phyloP scores from a whole-genome alignment of 1,140 invertebrate genomes.

The Drosophila lacteicornis region DNA sequence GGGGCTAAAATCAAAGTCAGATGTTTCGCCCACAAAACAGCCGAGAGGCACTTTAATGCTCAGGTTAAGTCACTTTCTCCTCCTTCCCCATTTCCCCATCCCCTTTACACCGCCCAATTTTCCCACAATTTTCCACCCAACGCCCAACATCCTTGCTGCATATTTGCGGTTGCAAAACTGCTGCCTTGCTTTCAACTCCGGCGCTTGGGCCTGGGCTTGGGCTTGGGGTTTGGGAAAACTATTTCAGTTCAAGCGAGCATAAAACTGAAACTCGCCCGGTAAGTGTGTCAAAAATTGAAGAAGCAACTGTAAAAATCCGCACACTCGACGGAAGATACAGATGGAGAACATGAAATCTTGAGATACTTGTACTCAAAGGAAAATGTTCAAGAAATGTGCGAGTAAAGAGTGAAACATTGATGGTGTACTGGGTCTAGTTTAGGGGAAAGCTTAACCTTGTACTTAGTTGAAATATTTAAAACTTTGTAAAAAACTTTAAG shows the following conservation, averaged over 20 bases:
- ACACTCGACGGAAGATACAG: conserved; percentile 33
- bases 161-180: conserved; percentile 74
- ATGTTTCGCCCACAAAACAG: conserved; percentile 47
- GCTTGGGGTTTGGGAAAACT: conserved; percentile 48
- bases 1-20: conserved; percentile 70
- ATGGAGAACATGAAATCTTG: conserved; percentile 25
- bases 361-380: conserved; percentile 32
- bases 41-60: conserved; percentile 70
- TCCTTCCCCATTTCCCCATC: background rate
- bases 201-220: conserved; percentile 7
- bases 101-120: conserved; percentile 2
- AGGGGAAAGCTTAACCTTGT: background rate
- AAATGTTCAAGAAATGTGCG: conserved; percentile 15
- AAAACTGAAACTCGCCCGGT: conserved; percentile 74
- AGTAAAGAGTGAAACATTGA: conserved; percentile 4
- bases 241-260: conserved; percentile 70
- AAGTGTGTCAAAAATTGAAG: conserved; percentile 77
- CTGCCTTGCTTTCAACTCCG: conserved; percentile 57
- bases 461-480: background rate
- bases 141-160: conserved; percentile 55
- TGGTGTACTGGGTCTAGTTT: background rate
- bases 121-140: conserved; percentile 23
- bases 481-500: background rate
- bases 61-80: conserved; percentile 39
- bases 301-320: conserved; percentile 40